Evolutionary conservation across 2,113 vertebrate genomes (phyloP).

Genomic region (Grus americana): DNA sequence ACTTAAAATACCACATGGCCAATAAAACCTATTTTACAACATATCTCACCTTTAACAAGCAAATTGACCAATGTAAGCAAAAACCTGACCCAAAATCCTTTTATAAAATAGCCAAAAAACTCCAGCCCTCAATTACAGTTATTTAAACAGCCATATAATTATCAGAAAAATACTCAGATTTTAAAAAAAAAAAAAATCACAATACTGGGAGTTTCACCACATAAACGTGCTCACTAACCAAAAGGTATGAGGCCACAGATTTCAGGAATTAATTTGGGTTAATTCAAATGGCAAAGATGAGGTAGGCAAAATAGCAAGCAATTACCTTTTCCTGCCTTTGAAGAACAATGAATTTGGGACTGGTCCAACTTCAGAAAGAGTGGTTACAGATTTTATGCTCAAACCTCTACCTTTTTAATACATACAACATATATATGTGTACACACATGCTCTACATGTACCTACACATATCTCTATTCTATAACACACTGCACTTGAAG

Average conservation of each 20-base stretch:
- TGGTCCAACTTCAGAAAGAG: conserved; percentile 63
- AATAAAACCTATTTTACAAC: conserved; percentile 63
- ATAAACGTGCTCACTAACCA: neutral
- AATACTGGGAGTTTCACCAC: neutral
- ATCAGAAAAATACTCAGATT: neutral
- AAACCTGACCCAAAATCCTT: neutral
- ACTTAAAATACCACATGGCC: conserved; percentile 61
- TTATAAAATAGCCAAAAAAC: neutral
- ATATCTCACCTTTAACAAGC: conserved; percentile 59
- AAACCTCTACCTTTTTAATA: neutral
- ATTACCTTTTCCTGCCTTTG: conserved; percentile 75
- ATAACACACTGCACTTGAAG: conserved; percentile 8
- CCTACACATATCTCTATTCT: neutral
- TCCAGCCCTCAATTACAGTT: neutral
- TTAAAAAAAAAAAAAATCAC: neutral
- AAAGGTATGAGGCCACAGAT: conserved; percentile 50
- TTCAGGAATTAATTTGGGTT: conserved; percentile 69
- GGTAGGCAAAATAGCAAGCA: conserved; percentile 70
- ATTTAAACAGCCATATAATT: neutral
- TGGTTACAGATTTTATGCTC: conserved; percentile 53
- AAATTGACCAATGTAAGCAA: conserved; percentile 24
- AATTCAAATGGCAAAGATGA: conserved; percentile 60
- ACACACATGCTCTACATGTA: accelerated
- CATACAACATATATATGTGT: neutral
- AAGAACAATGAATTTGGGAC: conserved; percentile 74